Percentiles rank a stretch among this genome's conserved stretches.
phyloP scores from a whole-genome alignment of 2,888 invertebrate genomes.

The Deilephila elpenor region DNA sequence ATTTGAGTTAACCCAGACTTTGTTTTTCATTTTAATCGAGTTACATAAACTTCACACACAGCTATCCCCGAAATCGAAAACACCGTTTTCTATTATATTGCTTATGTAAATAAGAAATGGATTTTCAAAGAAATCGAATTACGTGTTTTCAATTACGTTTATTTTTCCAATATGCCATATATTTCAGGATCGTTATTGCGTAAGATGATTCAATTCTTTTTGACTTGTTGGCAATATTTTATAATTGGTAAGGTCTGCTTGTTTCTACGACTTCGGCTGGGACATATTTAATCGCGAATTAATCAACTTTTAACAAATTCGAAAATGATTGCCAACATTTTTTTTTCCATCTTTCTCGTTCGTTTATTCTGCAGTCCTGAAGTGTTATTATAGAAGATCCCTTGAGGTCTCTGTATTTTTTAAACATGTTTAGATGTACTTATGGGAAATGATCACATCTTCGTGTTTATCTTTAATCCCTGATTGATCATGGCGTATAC shows the following conservation, averaged over 20 bases:
- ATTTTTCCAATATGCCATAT: not conserved
- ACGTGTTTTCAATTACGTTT: not conserved
- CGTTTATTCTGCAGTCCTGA: no score
- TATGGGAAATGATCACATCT: no score
- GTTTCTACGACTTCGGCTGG: no score
- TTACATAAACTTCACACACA: not conserved
- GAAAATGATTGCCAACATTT: no score
- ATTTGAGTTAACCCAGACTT: not conserved
- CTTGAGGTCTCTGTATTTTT: no score
- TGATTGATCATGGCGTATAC: no score
- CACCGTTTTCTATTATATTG: not conserved
- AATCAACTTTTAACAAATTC: no score
- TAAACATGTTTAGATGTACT: no score
- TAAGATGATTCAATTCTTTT: not conserved
- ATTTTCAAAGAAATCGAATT: constrained; percentile 1
- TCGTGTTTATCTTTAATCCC: no score
- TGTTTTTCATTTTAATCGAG: not conserved
- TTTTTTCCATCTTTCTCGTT: no score
- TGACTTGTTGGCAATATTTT: not conserved
- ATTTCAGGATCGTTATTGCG: not conserved
- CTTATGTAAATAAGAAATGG: not conserved
- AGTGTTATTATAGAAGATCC: no score
- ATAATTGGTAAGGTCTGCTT: not conserved
- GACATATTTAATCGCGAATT: no score
- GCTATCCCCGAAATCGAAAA: not conserved